Evolutionary conservation across 2,113 vertebrate genomes (phyloP), one percentile per base, ranked within the genome.

Genomic region (Myrmophylax atrothorax): DNA sequence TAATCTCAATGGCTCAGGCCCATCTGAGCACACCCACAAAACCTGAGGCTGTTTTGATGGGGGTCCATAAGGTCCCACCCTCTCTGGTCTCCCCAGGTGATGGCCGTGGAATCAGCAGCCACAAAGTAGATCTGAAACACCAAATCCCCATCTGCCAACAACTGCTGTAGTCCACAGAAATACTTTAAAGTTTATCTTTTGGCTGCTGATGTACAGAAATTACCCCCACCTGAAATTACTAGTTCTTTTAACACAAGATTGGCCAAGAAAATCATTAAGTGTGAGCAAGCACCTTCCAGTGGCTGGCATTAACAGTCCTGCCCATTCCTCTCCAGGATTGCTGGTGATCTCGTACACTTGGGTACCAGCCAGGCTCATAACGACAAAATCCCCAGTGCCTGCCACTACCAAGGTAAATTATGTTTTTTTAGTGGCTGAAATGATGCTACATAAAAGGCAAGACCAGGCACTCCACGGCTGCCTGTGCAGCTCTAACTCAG

Each of bases 371-470:
- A 95, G 84, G 53, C 82, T 72, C 6, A 0, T 8, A 76, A 82
- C 1, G 0, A 79, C 72, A 75, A 53, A 82, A 79, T 14, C 63
- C 66, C 20, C 89, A 75, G 81, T 37, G 52, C 37, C 84, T 42
- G 49, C 90, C 58, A 53, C 26, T 56, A 74, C 79, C 5, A 5
- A 94, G 73, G 49, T 25, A 87, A 64, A 89, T 79, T 49, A 1
- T 33, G 60, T 76, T 89, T 80, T 66, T 68, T 81, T 87, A 66
- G 72, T 22, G 9, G 44, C 69, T 86, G 76, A 76, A 93, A 95
- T 76, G n/a, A 49, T 10, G 58, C 53, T 46, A 29, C 49, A 93
- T 58, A 85, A 93, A 91, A 96, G 91, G 84, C 91, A 92, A 87
- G 60, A 50, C 18, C 79, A 59, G 1, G 3, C 60, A 3, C 78